Percentiles rank a stretch among this genome's conserved stretches.
phyloP scores from a whole-genome alignment of 2,888 invertebrate species.

The Troides aeacus region DNA sequence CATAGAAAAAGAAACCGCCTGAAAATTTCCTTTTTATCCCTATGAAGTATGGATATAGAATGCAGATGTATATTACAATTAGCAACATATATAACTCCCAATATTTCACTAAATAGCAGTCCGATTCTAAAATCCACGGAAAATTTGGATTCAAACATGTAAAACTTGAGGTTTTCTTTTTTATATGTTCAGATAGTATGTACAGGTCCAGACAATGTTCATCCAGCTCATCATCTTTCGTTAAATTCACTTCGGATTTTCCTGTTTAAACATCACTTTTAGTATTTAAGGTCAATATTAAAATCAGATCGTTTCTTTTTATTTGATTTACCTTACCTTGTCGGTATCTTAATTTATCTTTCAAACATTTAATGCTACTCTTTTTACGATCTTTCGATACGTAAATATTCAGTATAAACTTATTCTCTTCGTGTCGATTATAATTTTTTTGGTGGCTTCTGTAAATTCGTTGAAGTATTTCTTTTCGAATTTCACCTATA shows the following conservation, averaged over 20 bases:
- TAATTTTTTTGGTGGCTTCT: slow-evolving; percentile 50
- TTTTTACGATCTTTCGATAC: slow-evolving; percentile 69
- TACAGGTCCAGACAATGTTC: slow-evolving; percentile 68
- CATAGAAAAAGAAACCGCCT: slow-evolving; percentile 55
- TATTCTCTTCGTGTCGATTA: slow-evolving; percentile 39
- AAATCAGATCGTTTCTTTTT: not conserved
- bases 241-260: slow-evolving; percentile 53
- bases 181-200: slow-evolving; percentile 69
- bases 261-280: slow-evolving; percentile 44
- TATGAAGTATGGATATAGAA: slow-evolving; percentile 74
- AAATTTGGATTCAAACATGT: slow-evolving; percentile 63
- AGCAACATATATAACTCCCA: slow-evolving; percentile 73
- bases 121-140: slow-evolving; percentile 73
- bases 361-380: slow-evolving; percentile 73
- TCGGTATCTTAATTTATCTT: slow-evolving; percentile 67
- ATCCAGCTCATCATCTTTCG: slow-evolving; percentile 59
- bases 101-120: slow-evolving; percentile 65
- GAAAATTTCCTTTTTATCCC: slow-evolving; percentile 66
- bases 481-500: slow-evolving; percentile 52
- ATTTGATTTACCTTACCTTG: slow-evolving; percentile 54
- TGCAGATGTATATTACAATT: slow-evolving; percentile 63
- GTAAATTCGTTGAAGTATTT: slow-evolving; percentile 56
- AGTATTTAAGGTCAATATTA: not conserved
- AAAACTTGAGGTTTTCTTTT: slow-evolving; percentile 58
- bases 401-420: slow-evolving; percentile 64